Base-by-base conservation (phyloP, 2,113 vertebrate genomes). In the Sminthopsis crassicaudata region DNA sequence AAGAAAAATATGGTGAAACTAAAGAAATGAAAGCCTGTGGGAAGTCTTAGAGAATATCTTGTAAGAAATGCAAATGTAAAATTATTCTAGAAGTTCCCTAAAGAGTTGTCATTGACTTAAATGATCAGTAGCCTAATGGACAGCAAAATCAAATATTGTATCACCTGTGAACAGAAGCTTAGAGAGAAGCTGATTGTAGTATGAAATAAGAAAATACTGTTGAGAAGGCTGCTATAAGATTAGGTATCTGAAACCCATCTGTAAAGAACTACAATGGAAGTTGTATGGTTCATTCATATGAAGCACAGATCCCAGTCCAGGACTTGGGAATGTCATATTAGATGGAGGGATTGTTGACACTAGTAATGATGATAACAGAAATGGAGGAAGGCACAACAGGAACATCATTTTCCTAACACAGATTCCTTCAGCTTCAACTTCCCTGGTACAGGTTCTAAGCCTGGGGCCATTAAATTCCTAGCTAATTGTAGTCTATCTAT, bases 21-120 rank as follows among this genome's bases (percentile, higher is more conserved):
- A 99, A 99, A 94, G 99, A 99, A 99, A 99, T 99, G 99, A 99
- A 99, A 0, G 99, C 99, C n/a, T 99, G 99, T 52, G 99, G 99
- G 99, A 94, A 99, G 99, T 97, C 98, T 99, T 53, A 99, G 99
- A 8, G 99, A 99, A 97, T 99, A 99, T 97, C 99, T 99, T 26
- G 99, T 99, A 16, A 99, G 99, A 91, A 99, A 99, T 8, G 99
- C 99, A 93, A 99, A 99, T 0, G 99, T 99, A 94, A 99, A 99
- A 99, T 99, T 99, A 92, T 99, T 99, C 50, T 99, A 92, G 99
- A 99, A 96, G 99, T 99, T 94, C 99, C 99, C 0, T 99, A 99
- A 94, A 99, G 99, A 97, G 99, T 99, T 0, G 99, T 99, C 97
- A 99, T 99, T 93, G 99, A 99, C 98, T 98, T 99, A 97, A 99